phyloP scores from a whole-genome alignment of 2,888 invertebrate genomes.

The Magallana nippona region DNA sequence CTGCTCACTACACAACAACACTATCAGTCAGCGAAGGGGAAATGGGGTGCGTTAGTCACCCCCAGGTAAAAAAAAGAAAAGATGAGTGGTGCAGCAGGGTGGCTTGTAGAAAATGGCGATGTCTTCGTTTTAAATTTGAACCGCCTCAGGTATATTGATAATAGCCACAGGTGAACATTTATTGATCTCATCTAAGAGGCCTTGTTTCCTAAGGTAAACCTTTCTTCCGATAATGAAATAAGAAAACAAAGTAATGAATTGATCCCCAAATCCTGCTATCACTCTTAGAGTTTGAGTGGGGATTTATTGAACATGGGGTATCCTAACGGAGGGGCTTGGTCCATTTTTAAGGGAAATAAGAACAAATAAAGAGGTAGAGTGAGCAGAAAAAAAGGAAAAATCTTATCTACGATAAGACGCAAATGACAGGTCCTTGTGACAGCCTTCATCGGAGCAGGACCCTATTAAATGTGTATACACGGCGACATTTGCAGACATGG shows the following conservation, averaged over 20 bases:
- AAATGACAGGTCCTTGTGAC: neutral
- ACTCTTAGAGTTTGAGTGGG: neutral
- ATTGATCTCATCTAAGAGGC: neutral
- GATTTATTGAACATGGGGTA: neutral
- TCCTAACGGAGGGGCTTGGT: too few species aligned
- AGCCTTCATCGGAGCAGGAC: neutral
- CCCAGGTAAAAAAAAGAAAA: neutral
- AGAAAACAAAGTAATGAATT: neutral
- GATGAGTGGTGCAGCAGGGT: neutral
- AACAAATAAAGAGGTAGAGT: neutral
- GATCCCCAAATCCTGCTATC: constrained; percentile 1
- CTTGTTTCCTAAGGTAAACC: neutral
- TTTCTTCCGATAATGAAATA: constrained; percentile 9
- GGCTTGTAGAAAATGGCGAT: neutral
- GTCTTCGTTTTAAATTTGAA: constrained; percentile 15
- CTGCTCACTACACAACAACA: neutral
- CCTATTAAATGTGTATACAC: neutral
- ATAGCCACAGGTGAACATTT: constrained; percentile 6
- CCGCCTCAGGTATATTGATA: neutral
- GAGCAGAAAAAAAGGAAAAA: neutral
- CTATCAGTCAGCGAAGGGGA: too few species aligned
- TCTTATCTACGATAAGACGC: neutral
- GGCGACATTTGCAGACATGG: neutral
- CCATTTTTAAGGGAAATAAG: too few species aligned
- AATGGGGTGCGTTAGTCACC: too few species aligned